These are phyloP conservation scores for Tipula vernalis DNA, from an alignment of 2,888 invertebrate species.

Conservation along the genomic window DNA sequence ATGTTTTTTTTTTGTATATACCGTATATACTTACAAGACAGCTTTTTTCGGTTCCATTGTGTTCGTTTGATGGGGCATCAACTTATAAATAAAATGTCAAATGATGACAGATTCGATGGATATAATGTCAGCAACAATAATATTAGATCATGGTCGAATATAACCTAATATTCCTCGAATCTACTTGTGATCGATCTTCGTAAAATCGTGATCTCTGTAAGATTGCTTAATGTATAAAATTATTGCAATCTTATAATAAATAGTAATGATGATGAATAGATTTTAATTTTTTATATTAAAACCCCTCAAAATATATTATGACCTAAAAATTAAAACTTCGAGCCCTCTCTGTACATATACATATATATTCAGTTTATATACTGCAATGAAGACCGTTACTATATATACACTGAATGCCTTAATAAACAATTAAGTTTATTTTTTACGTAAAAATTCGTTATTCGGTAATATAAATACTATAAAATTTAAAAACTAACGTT, in stretches of 20 bases:
- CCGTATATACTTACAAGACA: background rate
- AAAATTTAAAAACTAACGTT: background rate
- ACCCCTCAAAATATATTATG: background rate
- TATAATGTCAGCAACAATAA: background rate
- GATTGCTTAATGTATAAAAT: background rate
- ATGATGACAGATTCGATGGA: background rate
- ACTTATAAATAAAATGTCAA: background rate
- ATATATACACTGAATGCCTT: background rate
- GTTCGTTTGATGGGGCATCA: background rate
- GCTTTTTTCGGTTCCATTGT: background rate
- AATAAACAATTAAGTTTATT: background rate
- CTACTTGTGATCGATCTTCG: background rate
- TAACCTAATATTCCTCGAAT: background rate
- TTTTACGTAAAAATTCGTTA: conserved; percentile 1
- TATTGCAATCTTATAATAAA: background rate
- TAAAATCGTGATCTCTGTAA: background rate
- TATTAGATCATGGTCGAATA: background rate
- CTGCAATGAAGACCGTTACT: background rate
- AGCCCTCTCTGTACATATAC: background rate
- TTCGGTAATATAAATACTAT: background rate
- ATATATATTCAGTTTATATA: background rate
- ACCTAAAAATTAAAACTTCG: background rate
- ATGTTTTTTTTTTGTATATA: background rate
- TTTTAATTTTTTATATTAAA: background rate
- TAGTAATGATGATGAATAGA: background rate